Base-by-base conservation (phyloP, 2,888 invertebrate species). In the Embidobia sp. region DNA sequence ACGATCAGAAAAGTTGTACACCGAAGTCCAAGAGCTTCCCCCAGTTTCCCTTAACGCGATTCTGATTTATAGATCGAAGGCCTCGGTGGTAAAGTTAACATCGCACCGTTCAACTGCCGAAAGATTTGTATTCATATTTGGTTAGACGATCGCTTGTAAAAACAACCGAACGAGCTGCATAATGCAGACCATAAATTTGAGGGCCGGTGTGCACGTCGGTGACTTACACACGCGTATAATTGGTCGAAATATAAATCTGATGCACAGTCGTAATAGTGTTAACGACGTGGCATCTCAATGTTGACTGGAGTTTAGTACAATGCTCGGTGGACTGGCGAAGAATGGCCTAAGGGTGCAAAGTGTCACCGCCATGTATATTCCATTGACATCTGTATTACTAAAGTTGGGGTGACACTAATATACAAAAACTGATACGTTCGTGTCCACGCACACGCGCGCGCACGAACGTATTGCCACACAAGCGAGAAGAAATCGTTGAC, bases 371-470 rank as follows among this genome's bases (percentile, higher is more conserved):
- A 48, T 72, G 76, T 79, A 69, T 78, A 80, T 81, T 79, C 80
- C 83, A 78, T 82, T 88, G 89, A 89, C 88, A 88, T 89, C 89
- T 88, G 88, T 88, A 89, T 89, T 88, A 89, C 85, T 85, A 82
- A 84, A 85, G 87, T 87, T 86, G 85, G 83, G 85, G 81, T 79
- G 80, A 77, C 67, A 40, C n/a, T n/a, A n/a, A n/a, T n/a, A n/a
- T n/a, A n/a, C n/a, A n/a, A n/a, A n/a, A n/a, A n/a, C n/a, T n/a
- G n/a, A n/a, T n/a, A n/a, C n/a, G n/a, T n/a, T n/a, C n/a, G n/a
- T n/a, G n/a, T n/a, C n/a, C n/a, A n/a, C n/a, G n/a, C 51, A 29
- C 31, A 13, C 1, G 3, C 44, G 15, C 49, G 13, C 1, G n/a
- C 42, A 42, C 29, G n/a, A 15, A 22, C 8, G 29, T 4, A 29